Percentiles rank a stretch among this genome's conserved stretches.
Evolutionary conservation across 2,797 vertebrate species (phyloP).

Genomic region (Esox masquinongy): DNA sequence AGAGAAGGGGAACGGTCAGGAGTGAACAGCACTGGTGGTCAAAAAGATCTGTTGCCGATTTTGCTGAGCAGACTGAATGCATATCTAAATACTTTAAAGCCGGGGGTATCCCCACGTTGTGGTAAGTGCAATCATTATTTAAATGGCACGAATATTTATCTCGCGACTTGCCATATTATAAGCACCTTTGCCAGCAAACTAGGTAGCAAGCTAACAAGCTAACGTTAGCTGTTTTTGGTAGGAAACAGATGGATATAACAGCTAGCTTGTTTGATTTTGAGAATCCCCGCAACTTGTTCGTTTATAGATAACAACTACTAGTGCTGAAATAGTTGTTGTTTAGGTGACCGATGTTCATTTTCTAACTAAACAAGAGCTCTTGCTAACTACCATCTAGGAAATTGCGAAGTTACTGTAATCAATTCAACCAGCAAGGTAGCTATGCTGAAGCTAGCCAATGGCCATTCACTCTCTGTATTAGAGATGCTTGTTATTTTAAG

Average conservation of each 20-base stretch:
- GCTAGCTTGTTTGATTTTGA: not conserved
- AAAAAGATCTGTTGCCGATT: not conserved
- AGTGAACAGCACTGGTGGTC: conserved; percentile 25
- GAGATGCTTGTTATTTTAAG: not conserved
- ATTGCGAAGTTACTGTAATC: not conserved
- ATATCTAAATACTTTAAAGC: conserved; percentile 54
- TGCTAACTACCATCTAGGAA: not conserved
- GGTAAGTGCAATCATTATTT: conserved; percentile 65
- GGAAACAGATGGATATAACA: not conserved
- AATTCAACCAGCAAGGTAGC: not conserved
- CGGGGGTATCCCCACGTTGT: conserved; percentile 69
- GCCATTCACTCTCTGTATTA: not conserved
- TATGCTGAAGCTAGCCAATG: not conserved
- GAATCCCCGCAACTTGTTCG: not conserved
- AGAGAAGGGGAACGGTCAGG: too few species aligned
- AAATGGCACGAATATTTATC: conserved; percentile 6
- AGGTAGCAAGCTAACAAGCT: conserved; percentile 23
- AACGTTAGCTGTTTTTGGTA: conserved; percentile 3
- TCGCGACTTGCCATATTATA: not conserved
- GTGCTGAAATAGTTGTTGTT: not conserved
- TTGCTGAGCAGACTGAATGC: conserved; percentile 62
- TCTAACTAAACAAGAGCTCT: not conserved
- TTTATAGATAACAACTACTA: not conserved
- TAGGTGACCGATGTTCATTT: not conserved
- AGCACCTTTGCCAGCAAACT: conserved; percentile 16